phyloP scores from a whole-genome alignment of 2,797 vertebrate species.

The Mycteria americana region DNA sequence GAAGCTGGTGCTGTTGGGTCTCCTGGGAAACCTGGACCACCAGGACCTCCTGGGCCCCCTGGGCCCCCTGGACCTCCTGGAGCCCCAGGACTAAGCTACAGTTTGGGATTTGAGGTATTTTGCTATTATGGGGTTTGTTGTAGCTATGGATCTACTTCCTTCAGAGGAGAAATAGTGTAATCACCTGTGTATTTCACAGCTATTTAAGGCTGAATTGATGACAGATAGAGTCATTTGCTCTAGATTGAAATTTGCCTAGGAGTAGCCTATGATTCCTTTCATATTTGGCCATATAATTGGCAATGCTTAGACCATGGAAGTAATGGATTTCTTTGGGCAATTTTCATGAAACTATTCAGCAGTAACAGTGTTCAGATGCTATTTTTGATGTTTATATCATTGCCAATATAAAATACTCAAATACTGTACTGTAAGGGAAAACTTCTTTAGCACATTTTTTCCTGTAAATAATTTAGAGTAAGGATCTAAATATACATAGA shows the following conservation, averaged over 20 bases:
- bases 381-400: background rate
- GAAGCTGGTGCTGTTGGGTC: constrained; percentile 78
- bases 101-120: constrained; percentile 82
- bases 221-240: background rate
- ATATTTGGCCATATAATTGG: background rate
- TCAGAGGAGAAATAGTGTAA: background rate
- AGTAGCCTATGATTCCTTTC: background rate
- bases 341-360: background rate
- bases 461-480: background rate
- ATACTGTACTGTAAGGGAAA: background rate
- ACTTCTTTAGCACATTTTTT: background rate
- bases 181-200: background rate
- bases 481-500: background rate
- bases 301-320: background rate
- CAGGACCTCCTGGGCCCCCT: constrained; percentile 83
- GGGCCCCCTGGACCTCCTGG: constrained; percentile 85
- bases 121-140: background rate
- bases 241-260: background rate
- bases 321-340: background rate
- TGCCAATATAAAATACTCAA: background rate
- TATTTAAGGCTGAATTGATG: background rate
- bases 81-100: constrained; percentile 77
- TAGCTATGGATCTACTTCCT: background rate
- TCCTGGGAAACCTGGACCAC: constrained; percentile 81
- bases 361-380: background rate